Base-by-base conservation (phyloP, 2,888 invertebrate species). In the Hydropsyche betteni region DNA sequence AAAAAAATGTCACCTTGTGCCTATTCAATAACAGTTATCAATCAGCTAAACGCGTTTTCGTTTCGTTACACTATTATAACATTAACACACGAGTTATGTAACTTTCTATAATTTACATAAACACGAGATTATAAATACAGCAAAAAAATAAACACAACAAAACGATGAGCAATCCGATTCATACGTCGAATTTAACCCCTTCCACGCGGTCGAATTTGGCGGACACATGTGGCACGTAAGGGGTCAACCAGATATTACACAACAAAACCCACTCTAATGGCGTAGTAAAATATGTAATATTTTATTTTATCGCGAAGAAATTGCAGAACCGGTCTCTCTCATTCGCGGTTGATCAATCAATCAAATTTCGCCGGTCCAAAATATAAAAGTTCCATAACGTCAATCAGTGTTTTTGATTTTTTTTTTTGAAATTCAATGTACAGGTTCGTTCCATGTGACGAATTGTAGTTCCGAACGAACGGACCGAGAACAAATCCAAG, bases 281-380 rank as follows among this genome's bases (percentile, higher is more conserved):
- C 24, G 24, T 24, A 24, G 24, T 24, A 24, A 24, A 24, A 24
- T 24, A 24, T 24, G 24, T 24, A 24, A 24, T 85, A 85, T 84
- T 83, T 85, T 84, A 85, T 86, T 83, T 85, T 83, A 85, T 85
- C 82, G 82, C 84, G 82, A 86, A 85, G 86, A 86, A 86, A 85
- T 86, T 87, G 44, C n/a, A 14, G 16, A 72, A 64, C 72, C 72
- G 58, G 72, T 61, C 16, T n/a, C 14, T 24, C 24, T 24, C 24
- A 24, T 72, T 24, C 58, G 33, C 50, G 12, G 12, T 51, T 53
- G 12, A 10, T 50, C 69, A 34, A 50, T 68, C 50, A 68, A 50
- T 68, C 69, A 68, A 68, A 44, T 68, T 68, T 51, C 51, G 16
- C 51, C 8, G 24, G 33, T 14, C n/a, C 14, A 68, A 50, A 51